phyloP scores from a whole-genome alignment of 2,888 invertebrate genomes.

The Lochmaea crataegi region DNA sequence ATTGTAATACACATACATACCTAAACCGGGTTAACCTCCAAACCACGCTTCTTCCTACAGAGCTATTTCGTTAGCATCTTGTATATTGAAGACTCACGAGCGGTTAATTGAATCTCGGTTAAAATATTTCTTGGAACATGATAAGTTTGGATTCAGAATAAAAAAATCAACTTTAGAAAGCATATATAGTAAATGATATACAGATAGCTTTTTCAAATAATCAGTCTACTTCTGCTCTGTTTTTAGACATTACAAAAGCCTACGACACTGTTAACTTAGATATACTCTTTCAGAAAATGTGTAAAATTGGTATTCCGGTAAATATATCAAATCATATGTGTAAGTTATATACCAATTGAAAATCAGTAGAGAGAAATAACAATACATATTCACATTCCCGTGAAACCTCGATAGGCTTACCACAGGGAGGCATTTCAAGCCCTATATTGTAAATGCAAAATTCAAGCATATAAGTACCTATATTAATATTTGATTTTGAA shows the following conservation, averaged over 20 bases:
- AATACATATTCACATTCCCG: background rate
- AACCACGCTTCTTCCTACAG: too few species aligned
- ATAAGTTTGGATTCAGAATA: background rate
- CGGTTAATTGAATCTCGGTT: too few species aligned
- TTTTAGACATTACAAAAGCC: conserved; percentile 23
- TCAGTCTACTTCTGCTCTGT: background rate
- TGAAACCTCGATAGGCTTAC: too few species aligned
- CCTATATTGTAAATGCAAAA: too few species aligned
- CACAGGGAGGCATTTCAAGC: too few species aligned
- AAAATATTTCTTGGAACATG: too few species aligned
- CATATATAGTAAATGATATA: conserved; percentile 10
- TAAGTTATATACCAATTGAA: background rate
- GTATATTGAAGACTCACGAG: too few species aligned
- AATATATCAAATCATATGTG: background rate
- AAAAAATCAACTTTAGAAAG: conserved; percentile 8
- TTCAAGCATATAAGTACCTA: too few species aligned
- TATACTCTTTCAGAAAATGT: conserved; percentile 13
- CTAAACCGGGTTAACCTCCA: too few species aligned
- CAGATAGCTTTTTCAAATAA: conserved; percentile 18
- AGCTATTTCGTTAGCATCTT: too few species aligned
- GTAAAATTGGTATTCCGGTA: conserved; percentile 13
- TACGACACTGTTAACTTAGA: conserved; percentile 21
- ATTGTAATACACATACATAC: too few species aligned
- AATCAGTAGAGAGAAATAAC: background rate
- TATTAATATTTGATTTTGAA: too few species aligned